Percentiles rank a stretch among this genome's conserved stretches.
Conservation (phyloP, 2,113 vertebrate species). For the Synodontis membranacea region DNA sequence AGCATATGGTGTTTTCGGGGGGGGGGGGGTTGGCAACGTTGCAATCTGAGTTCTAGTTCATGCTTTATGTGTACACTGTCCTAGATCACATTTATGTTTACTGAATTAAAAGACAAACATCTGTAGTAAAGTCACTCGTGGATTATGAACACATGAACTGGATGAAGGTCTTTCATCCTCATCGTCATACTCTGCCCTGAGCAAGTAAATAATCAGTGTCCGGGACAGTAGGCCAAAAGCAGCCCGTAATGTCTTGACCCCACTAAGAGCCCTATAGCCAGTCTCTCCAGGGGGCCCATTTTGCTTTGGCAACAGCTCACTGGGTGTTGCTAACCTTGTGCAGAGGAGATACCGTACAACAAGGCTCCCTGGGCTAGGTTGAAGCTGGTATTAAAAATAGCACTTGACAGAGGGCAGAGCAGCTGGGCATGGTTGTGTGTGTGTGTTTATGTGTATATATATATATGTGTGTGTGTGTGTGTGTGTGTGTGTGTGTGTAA, state of each 20-base stretch:
- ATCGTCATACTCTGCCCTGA: not conserved
- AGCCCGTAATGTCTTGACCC: conserved; percentile 35
- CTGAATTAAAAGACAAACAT: conserved; percentile 18
- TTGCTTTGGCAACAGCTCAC: conserved; percentile 46
- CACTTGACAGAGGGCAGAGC: conserved; percentile 54
- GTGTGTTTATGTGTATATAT: conserved; percentile 35
- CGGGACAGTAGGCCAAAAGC: conserved; percentile 19
- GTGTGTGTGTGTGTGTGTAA: not conserved
- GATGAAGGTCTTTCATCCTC: conserved; percentile 15
- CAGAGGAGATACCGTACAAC: conserved; percentile 39
- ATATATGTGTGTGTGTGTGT: conserved; percentile 24
- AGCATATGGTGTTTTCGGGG: not conserved
- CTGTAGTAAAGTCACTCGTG: not conserved
- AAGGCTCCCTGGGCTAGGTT: conserved; percentile 27
- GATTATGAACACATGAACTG: not conserved
- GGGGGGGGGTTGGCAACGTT: not conserved
- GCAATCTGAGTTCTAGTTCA: not conserved
- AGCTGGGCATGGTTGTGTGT: conserved; percentile 44
- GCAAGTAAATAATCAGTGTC: conserved; percentile 40
- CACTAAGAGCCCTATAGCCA: conserved; percentile 20
- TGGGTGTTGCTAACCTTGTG: conserved; percentile 54
- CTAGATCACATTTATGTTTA: not conserved
- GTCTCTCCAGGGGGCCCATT: conserved; percentile 31
- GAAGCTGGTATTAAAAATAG: conserved; percentile 56
- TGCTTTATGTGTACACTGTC: not conserved